Evolutionary conservation across 2,888 invertebrate genomes (phyloP).

Genomic region (Anarsia innoxiella): DNA sequence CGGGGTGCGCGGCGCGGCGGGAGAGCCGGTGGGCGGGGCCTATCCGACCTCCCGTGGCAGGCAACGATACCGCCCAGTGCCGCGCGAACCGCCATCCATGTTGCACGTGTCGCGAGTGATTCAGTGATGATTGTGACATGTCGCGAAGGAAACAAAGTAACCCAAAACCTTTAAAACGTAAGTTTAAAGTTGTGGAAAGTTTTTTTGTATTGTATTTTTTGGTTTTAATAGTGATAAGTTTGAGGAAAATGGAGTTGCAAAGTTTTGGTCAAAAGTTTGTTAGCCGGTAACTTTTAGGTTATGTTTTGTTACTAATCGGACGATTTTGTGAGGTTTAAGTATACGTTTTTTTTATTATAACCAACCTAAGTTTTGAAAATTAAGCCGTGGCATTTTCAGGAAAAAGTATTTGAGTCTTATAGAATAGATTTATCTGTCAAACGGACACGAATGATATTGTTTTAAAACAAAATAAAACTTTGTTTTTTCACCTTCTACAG

Average conservation of each 20-base stretch:
- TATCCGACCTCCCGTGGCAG: slow-evolving; percentile 26
- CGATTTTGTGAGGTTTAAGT: not conserved
- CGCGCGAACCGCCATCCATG: slow-evolving; percentile 33
- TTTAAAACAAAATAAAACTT: too few species aligned
- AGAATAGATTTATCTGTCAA: too few species aligned
- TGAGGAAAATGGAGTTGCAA: not conserved
- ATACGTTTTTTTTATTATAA: slow-evolving; percentile 43
- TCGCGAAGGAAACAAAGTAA: slow-evolving; percentile 97
- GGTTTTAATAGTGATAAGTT: not conserved
- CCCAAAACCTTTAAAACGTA: slow-evolving; percentile 96
- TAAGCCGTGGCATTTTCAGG: too few species aligned
- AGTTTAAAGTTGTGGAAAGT: slow-evolving; percentile 52
- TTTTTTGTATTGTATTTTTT: not conserved
- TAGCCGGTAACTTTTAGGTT: not conserved
- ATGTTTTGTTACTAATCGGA: not conserved
- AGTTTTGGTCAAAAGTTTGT: not conserved
- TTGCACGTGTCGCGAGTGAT: slow-evolving; percentile 31
- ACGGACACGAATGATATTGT: too few species aligned
- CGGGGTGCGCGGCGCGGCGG: slow-evolving; percentile 19
- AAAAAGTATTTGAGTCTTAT: too few species aligned
- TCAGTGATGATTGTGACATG: slow-evolving; percentile 74
- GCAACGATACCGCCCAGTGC: slow-evolving; percentile 32
- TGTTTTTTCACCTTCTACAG: too few species aligned
- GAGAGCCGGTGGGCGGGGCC: slow-evolving; percentile 34
- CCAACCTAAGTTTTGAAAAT: slow-evolving; percentile 54